Conservation (phyloP, 2,797 vertebrate genomes). For the Diplodus sargus region DNA sequence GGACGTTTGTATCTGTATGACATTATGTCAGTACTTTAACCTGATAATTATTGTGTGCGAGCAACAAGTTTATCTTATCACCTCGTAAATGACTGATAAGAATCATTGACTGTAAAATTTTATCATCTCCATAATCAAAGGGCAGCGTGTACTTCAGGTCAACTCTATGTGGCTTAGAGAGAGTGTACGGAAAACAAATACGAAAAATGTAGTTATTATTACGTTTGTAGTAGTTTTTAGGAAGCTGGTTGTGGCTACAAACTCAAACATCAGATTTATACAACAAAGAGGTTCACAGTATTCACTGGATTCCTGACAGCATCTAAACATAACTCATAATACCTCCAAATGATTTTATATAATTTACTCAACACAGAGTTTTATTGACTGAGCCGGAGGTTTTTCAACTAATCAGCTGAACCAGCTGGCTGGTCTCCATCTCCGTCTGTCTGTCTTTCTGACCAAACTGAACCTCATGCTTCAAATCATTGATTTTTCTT, state of each 20-base stretch:
- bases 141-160: background rate
- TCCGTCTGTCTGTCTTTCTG: background rate
- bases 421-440: background rate
- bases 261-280: background rate
- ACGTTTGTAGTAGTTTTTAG: no score
- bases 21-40: constrained; percentile 16
- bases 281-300: background rate
- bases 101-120: background rate
- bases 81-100: constrained; percentile 20
- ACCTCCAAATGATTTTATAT: constrained; percentile 2
- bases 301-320: background rate
- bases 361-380: background rate
- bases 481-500: constrained; percentile 15
- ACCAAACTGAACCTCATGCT: constrained; percentile 12
- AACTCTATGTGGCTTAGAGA: background rate
- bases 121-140: background rate
- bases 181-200: background rate
- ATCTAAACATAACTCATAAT: background rate
- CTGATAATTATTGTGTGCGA: background rate
- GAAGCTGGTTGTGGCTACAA: background rate
- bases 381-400: background rate
- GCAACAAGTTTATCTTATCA: constrained; percentile 12
- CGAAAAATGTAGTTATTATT: no score
- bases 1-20: background rate
- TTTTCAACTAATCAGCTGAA: constrained; percentile 18